Evolutionary conservation across 2,113 vertebrate genomes (phyloP).

Genomic region (Nerophis lumbriciformis): DNA sequence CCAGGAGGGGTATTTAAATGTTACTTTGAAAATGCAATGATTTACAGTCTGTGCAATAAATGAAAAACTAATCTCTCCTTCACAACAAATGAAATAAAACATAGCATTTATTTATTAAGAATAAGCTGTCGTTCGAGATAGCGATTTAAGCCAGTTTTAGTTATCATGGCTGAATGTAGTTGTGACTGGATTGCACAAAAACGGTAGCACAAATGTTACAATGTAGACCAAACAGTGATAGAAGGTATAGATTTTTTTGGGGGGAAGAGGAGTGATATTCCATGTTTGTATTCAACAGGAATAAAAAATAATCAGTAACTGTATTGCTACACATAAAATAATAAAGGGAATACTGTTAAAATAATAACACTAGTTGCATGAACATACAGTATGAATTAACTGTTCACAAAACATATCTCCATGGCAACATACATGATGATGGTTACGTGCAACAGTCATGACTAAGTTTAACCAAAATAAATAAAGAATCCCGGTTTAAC

Average conservation of each 20-base stretch:
- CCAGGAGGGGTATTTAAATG: slow-evolving; percentile 41
- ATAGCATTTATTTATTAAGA: slow-evolving; percentile 52
- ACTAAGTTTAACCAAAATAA: not conserved
- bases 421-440: not conserved
- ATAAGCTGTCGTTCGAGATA: not conserved
- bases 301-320: too few species aligned
- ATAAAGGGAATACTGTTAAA: too few species aligned
- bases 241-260: too few species aligned
- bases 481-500: not conserved
- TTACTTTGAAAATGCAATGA: slow-evolving; percentile 64
- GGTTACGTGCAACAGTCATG: not conserved
- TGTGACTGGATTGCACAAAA: not conserved
- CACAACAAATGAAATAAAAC: slow-evolving; percentile 47
- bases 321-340: too few species aligned
- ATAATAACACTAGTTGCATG: too few species aligned
- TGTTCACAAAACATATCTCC: not conserved
- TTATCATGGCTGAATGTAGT: not conserved
- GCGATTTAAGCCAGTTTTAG: not conserved
- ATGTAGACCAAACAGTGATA: not conserved
- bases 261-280: too few species aligned
- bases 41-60: slow-evolving; percentile 64
- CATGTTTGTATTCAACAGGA: too few species aligned
- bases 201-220: not conserved
- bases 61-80: slow-evolving; percentile 46
- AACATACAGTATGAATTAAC: too few species aligned